These are phyloP conservation scores for Phytoseiulus persimilis DNA, from an alignment of 2,888 invertebrate species.

Conservation along the genomic window DNA sequence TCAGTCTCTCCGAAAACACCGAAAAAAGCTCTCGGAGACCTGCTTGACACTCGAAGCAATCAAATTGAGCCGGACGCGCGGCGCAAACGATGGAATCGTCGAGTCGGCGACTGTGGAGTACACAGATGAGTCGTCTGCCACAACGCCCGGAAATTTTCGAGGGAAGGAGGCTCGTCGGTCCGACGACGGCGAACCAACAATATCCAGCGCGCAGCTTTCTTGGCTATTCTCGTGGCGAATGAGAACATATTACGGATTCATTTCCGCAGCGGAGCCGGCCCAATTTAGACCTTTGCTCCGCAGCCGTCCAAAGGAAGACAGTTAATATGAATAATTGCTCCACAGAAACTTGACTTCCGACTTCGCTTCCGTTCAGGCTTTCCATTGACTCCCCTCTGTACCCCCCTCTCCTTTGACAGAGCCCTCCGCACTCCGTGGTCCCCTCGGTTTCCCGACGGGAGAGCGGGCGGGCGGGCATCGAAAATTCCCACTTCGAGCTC, in stretches of 20 bases:
- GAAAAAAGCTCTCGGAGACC: too few relatives aligned
- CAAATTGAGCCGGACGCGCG: too few relatives aligned
- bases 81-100: too few relatives aligned
- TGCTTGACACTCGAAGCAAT: too few relatives aligned
- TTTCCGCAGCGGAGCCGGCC: background rate
- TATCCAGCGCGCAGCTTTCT: background rate
- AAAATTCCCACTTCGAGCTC: background rate
- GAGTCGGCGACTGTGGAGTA: too few relatives aligned
- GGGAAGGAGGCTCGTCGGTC: background rate
- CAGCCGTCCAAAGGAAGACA: background rate
- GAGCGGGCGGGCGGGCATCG: background rate
- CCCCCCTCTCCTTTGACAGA: background rate
- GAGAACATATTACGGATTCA: background rate
- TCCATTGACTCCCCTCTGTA: background rate
- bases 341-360: background rate
- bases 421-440: background rate
- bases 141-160: background rate
- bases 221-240: background rate
- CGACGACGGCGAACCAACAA: background rate
- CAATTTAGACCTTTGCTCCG: background rate
- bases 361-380: background rate
- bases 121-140: too few relatives aligned
- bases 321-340: constrained; percentile 5
- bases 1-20: too few relatives aligned
- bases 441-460: background rate